These are phyloP conservation scores for Drosophila cognata DNA, from an alignment of 2,888 invertebrate genomes.

Conservation along the genomic window DNA sequence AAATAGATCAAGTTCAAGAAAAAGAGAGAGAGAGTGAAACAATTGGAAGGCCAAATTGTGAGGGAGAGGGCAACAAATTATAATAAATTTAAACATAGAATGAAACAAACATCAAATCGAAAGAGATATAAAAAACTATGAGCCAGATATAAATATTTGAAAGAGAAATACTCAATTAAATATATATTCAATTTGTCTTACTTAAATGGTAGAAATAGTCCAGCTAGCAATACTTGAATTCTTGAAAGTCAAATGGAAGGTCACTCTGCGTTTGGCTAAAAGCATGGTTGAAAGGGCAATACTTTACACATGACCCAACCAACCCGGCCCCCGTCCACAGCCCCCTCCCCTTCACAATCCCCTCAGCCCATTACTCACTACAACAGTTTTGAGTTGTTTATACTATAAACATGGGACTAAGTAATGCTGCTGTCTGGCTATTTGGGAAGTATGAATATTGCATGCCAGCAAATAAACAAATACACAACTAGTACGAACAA, in stretches of 20 bases:
- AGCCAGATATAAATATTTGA: neutral
- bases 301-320: neutral
- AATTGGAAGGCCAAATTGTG: neutral
- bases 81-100: neutral
- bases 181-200: neutral
- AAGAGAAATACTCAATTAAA: neutral
- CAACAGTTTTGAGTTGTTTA: constrained; percentile 35
- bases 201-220: neutral
- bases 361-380: neutral
- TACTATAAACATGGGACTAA: constrained; percentile 32
- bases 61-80: neutral
- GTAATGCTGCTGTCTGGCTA: constrained; percentile 27
- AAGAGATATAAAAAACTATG: neutral
- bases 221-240: neutral
- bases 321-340: neutral
- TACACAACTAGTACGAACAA: constrained; percentile 2
- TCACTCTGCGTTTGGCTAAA: neutral
- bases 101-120: neutral
- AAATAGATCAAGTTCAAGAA: neutral
- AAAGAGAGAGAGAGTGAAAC: neutral
- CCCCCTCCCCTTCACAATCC: neutral
- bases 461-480: constrained; percentile 46
- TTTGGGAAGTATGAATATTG: constrained; percentile 48
- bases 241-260: neutral
- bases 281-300: neutral